Base-by-base conservation (phyloP, 2,113 vertebrate genomes). In the Prionailurus bengalensis region DNA sequence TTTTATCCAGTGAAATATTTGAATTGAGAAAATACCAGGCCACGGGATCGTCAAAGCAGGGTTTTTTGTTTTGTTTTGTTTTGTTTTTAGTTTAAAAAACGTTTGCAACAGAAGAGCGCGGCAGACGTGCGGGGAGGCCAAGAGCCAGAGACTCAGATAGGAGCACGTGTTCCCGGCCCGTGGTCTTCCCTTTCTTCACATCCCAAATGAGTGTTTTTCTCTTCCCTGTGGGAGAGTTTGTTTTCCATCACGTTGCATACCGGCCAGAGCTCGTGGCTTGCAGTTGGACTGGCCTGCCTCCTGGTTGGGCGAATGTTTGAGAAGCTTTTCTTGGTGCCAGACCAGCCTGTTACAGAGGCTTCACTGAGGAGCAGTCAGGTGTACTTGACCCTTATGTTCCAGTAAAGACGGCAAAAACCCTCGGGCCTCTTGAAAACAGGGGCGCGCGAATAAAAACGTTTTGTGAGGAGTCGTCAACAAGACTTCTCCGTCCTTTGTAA, bases 11-110 rank as follows among this genome's bases (percentile, higher is more conserved):
- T 76, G 96, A 93, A 95, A 19, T 88, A 93, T 97, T 92, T 97
- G 97, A 98, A 98, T 98, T 98, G 98, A 98, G 98, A 98, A 98
- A 98, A 97, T 79, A 89, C 27, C 0, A 7, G 97, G 92, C 98
- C 97, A 0, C 94, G 97, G 96, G 98, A 97, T 97, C 91, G 98
- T 97, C 97, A 97, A 97, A 97, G 96, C 92, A 97, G 93, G 94
- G 97, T 97, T 97, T 94, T 80, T 33, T 97, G 91, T 51, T 14
- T 51, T 7, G 6, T 97, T 97, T 94, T 81, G 31, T 97, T 97
- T 94, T 82, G n/a, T 98, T 98, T 97, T 98, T 97, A 91, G 97
- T 98, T 97, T 95, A 96, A 98, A 98, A 98, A 98, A 97, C 85
- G 94, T 97, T 94, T 95, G 95, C 96, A 85, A 0, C 95, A 97